These are phyloP conservation scores for Euphonia xanthogaster DNA, from an alignment of 2,797 vertebrate species.

Conservation along the genomic window DNA sequence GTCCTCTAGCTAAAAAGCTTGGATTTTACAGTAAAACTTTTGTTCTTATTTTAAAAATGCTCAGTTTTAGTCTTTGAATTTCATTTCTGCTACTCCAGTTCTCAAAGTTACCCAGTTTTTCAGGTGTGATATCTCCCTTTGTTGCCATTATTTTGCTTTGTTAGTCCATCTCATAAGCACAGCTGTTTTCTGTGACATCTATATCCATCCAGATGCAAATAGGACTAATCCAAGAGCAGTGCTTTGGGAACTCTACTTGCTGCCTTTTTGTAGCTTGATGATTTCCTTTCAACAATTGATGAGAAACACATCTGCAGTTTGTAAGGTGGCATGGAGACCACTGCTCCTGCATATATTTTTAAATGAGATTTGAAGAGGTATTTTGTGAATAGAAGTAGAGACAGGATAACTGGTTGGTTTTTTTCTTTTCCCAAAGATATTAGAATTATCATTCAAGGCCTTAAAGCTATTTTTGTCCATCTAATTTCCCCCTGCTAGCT, in stretches of 20 bases:
- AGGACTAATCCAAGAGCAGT: background rate
- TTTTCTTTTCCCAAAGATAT: background rate
- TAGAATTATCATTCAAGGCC: background rate
- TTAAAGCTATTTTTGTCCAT: background rate
- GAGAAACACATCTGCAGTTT: background rate
- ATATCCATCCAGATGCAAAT: background rate
- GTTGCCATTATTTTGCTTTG: background rate
- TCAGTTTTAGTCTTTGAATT: background rate
- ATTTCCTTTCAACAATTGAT: background rate
- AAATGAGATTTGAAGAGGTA: background rate
- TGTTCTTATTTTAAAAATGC: background rate
- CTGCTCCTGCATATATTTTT: background rate
- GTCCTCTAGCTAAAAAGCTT: background rate
- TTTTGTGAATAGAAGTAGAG: background rate
- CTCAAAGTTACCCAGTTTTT: background rate
- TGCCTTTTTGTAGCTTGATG: background rate
- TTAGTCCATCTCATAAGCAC: background rate
- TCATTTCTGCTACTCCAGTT: background rate
- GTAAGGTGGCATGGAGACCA: background rate
- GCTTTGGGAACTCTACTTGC: background rate
- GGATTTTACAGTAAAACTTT: background rate
- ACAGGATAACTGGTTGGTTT: background rate
- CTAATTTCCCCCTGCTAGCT: background rate
- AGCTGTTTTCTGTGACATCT: background rate
- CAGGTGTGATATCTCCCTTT: background rate